Evolutionary conservation across 2,797 vertebrate species (phyloP).

Genomic region (Pseudochirops cupreus): DNA sequence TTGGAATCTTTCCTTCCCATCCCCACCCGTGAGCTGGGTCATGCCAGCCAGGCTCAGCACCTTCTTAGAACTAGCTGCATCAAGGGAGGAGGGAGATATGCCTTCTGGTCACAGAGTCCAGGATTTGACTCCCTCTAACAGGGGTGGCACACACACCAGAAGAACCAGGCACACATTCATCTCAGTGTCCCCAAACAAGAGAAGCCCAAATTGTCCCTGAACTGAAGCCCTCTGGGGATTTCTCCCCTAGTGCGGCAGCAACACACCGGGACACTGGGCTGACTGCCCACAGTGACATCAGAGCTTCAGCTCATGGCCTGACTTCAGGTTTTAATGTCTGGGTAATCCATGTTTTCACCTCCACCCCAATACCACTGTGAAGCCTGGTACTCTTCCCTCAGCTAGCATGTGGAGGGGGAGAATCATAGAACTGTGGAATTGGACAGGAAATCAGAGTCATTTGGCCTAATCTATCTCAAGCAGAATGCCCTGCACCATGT

Average conservation of each 20-base stretch:
- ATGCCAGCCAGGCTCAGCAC: background rate
- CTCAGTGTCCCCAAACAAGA: background rate
- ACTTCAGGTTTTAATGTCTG: background rate
- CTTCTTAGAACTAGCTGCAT: background rate
- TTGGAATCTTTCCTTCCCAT: background rate
- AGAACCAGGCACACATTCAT: background rate
- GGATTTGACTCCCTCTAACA: background rate
- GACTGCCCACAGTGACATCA: background rate
- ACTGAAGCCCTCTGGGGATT: background rate
- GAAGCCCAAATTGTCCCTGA: background rate
- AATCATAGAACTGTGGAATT: background rate
- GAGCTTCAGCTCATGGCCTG: background rate
- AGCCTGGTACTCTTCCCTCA: background rate
- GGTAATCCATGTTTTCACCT: background rate
- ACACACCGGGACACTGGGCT: background rate
- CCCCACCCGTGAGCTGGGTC: background rate
- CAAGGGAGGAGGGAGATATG: background rate
- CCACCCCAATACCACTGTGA: background rate
- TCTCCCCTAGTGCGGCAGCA: background rate
- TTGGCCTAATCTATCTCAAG: background rate
- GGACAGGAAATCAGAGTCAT: background rate
- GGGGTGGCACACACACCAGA: background rate
- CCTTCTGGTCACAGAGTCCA: background rate
- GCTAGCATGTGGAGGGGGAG: background rate
- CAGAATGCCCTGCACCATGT: background rate